Percentiles rank a stretch among this genome's conserved stretches.
Conservation (phyloP, 2,888 invertebrate species). For the Tanaodytes sp. region DNA sequence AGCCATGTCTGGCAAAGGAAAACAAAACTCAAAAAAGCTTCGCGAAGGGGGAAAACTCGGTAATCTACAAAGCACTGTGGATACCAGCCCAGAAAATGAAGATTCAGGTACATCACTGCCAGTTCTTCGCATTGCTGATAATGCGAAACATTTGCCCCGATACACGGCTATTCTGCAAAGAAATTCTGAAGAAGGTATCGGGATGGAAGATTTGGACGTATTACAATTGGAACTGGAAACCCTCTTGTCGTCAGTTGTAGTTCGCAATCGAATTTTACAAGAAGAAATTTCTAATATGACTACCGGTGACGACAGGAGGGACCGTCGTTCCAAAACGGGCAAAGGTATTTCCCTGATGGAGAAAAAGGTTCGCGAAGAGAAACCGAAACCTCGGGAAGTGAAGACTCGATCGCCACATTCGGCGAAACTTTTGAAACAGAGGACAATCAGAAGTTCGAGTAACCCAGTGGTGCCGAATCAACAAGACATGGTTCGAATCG, state of each 20-base stretch:
- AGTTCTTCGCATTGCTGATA: constrained; percentile 81
- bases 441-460: constrained; percentile 60
- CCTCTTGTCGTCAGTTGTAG: constrained; percentile 86
- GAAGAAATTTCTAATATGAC: constrained; percentile 83
- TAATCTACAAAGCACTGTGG: constrained; percentile 57
- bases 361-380: constrained; percentile 65
- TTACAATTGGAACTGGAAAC: constrained; percentile 91
- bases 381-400: constrained; percentile 63
- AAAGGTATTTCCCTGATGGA: constrained; percentile 67
- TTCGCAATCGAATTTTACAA: constrained; percentile 85
- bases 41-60: constrained; percentile 65
- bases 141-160: constrained; percentile 79
- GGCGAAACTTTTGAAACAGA: constrained; percentile 67
- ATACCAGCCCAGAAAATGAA: constrained; percentile 64
- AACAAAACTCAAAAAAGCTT: constrained; percentile 69
- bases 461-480: constrained; percentile 67
- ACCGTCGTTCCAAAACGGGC: constrained; percentile 73
- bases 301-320: constrained; percentile 76
- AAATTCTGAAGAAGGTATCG: constrained; percentile 83
- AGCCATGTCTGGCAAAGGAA: constrained; percentile 70
- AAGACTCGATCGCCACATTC: constrained; percentile 69
- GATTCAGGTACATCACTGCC: constrained; percentile 74
- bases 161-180: constrained; percentile 77
- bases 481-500: constrained; percentile 70
- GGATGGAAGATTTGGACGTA: constrained; percentile 90